These are phyloP conservation scores for Nephotettix cincticeps DNA, from an alignment of 1,140 invertebrate species.

Conservation along the genomic window DNA sequence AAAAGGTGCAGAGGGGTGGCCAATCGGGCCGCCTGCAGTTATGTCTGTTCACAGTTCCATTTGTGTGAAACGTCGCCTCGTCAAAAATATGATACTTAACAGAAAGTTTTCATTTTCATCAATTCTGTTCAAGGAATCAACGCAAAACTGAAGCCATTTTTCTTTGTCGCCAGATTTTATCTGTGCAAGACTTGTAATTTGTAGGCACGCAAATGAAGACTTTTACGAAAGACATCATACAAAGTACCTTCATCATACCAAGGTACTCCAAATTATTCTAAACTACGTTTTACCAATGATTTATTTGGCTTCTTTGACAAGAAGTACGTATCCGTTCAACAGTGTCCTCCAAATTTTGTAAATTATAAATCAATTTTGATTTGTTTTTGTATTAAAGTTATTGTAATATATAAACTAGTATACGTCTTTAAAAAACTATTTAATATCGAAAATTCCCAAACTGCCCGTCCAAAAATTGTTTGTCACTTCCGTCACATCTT, in stretches of 20 bases:
- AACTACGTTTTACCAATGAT: neutral
- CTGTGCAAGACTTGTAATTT: neutral
- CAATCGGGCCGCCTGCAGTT: no score
- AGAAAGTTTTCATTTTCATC: conserved; percentile 1
- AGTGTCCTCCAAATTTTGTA: neutral
- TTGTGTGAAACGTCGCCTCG: neutral
- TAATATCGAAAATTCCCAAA: no score
- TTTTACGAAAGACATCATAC: neutral
- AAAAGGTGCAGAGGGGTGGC: no score
- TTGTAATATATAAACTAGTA: no score
- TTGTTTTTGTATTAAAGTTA: no score
- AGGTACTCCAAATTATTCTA: neutral
- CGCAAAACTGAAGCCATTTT: neutral
- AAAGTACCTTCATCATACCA: no score
- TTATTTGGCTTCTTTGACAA: conserved; percentile 1
- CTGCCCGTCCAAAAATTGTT: no score
- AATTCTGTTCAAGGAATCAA: no score
- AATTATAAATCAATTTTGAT: no score
- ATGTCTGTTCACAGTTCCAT: neutral
- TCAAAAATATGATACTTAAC: neutral
- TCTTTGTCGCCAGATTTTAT: neutral
- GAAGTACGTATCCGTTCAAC: conserved; percentile 2
- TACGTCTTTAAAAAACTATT: no score
- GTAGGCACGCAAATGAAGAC: neutral
- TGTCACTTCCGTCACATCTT: no score